phyloP scores from a whole-genome alignment of 2,797 vertebrate species.

The Bradypodion pumilum region DNA sequence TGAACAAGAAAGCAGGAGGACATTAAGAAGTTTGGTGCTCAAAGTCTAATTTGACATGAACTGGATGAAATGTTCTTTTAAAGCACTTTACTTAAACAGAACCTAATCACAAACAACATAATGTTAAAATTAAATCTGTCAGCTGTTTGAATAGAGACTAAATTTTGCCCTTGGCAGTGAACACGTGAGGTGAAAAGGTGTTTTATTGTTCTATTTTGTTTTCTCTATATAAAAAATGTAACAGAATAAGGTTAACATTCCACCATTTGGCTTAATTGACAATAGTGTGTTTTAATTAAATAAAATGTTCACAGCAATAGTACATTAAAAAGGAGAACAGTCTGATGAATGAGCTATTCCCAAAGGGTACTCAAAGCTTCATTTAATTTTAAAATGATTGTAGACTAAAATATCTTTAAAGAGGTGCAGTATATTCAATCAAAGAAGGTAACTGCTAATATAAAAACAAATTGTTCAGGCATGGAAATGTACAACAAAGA shows the following conservation, averaged over 20 bases:
- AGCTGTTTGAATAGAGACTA: background rate
- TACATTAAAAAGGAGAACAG: slow-evolving; percentile 33
- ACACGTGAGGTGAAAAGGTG: background rate
- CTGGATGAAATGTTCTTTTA: slow-evolving; percentile 24
- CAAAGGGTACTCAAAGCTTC: slow-evolving; percentile 48
- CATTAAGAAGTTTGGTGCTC: slow-evolving; percentile 20
- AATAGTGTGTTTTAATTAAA: slow-evolving; percentile 56
- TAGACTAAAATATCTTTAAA: slow-evolving; percentile 56
- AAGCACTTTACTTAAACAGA: slow-evolving; percentile 17
- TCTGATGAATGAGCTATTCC: slow-evolving; percentile 49
- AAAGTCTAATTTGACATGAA: background rate
- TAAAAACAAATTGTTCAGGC: slow-evolving; percentile 58
- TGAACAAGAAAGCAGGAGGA: slow-evolving; percentile 13
- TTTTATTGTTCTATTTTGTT: slow-evolving; percentile 8
- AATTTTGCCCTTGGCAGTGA: background rate
- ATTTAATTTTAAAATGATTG: slow-evolving; percentile 60
- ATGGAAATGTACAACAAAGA: slow-evolving; percentile 33
- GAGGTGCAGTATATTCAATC: slow-evolving; percentile 54
- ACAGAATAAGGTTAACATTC: slow-evolving; percentile 13
- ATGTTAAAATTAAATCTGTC: background rate
- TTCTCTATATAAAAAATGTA: slow-evolving; percentile 21
- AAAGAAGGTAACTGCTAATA: slow-evolving; percentile 54
- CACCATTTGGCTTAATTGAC: slow-evolving; percentile 37
- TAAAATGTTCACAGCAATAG: slow-evolving; percentile 35
- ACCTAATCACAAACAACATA: background rate